phyloP scores from a whole-genome alignment of 2,888 invertebrate species.

The Lissonota sp. region DNA sequence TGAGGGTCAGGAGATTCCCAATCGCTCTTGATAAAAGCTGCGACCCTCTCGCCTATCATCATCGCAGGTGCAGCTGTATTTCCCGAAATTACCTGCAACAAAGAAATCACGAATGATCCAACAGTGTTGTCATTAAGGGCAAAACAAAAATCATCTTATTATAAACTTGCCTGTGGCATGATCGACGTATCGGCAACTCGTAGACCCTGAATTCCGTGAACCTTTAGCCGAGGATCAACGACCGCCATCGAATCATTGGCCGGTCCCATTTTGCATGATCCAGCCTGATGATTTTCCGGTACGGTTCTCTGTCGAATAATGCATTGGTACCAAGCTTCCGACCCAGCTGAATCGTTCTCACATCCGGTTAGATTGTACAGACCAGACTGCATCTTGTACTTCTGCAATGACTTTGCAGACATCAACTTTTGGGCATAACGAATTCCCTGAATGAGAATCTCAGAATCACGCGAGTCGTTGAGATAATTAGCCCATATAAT shows the following conservation, averaged over 20 bases:
- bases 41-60: conserved; percentile 87
- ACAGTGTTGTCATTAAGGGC: no score
- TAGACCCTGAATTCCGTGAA: conserved; percentile 87
- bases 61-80: conserved; percentile 87
- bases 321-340: conserved; percentile 91
- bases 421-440: conserved; percentile 86
- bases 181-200: conserved; percentile 87
- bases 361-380: conserved; percentile 74
- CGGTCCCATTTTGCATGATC: conserved; percentile 94
- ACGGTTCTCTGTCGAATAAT: conserved; percentile 89
- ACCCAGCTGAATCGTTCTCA: conserved; percentile 82
- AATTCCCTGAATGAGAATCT: conserved; percentile 87
- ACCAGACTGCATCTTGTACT: conserved; percentile 75
- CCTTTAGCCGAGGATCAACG: conserved; percentile 88
- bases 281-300: conserved; percentile 93
- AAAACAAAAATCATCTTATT: background rate
- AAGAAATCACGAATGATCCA: no score
- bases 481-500: conserved; percentile 92
- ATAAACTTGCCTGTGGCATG: conserved; percentile 85
- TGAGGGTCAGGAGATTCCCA: conserved; percentile 82
- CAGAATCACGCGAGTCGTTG: conserved; percentile 87
- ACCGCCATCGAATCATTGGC: conserved; percentile 89
- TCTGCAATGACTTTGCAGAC: conserved; percentile 85
- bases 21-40: conserved; percentile 85
- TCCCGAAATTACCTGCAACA: conserved; percentile 80